A percentile compares a stretch with the other conserved stretches of the same genome.
These are phyloP conservation scores for Mylabris sibirica DNA, from an alignment of 2,888 invertebrate genomes.

Conservation along the genomic window DNA sequence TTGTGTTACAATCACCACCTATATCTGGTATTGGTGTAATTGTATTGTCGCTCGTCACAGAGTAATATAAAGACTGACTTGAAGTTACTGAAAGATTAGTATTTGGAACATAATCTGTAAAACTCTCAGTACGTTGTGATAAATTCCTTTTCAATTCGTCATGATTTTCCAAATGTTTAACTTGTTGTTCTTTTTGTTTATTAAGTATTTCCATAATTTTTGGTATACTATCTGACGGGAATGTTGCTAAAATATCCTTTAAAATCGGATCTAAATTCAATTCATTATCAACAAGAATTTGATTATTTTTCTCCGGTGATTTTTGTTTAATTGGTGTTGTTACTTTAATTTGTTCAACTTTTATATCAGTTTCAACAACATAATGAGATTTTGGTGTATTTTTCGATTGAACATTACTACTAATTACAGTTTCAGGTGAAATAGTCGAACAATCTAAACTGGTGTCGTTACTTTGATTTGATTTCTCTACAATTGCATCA, in stretches of 20 bases:
- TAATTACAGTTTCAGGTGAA: conserved; percentile 21
- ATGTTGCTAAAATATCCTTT: conserved; percentile 43
- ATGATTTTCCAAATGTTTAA: conserved; percentile 31
- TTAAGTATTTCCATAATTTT: conserved; percentile 51
- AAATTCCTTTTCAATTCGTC: conserved; percentile 20
- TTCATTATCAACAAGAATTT: neutral
- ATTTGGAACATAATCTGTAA: neutral
- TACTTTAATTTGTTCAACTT: conserved; percentile 48
- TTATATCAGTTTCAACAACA: conserved; percentile 51
- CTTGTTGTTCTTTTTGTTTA: conserved; percentile 46
- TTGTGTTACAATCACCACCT: neutral
- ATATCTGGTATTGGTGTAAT: conserved; percentile 8
- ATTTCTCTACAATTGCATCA: conserved; percentile 10
- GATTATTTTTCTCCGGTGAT: neutral
- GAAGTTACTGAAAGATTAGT: conserved; percentile 42
- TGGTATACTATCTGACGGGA: conserved; percentile 27
- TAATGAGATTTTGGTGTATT: conserved; percentile 27
- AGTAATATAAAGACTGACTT: conserved; percentile 46
- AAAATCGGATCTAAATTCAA: conserved; percentile 38
- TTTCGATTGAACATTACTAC: conserved; percentile 23
- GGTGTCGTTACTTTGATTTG: conserved; percentile 17
- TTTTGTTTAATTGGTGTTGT: conserved; percentile 32
- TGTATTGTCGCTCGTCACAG: conserved; percentile 30
- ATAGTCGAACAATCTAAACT: conserved; percentile 41
- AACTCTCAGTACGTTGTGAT: neutral